phyloP scores from a whole-genome alignment of 2,888 invertebrate species.

The Hecatera dysodea region DNA sequence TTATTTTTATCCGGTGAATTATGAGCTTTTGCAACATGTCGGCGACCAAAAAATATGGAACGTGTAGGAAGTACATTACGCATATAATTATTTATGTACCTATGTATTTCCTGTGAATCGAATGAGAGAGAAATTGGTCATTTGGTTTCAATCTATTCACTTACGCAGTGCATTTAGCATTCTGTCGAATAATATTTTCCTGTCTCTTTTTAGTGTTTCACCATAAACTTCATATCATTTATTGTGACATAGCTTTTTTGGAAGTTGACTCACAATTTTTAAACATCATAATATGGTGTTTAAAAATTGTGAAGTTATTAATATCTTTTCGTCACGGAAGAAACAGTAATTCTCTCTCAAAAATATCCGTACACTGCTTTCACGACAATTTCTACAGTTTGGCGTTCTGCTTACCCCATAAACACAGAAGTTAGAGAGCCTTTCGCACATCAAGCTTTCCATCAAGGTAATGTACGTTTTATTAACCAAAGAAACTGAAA shows the following conservation, averaged over 20 bases:
- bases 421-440: neutral
- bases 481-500: slow-evolving; percentile 56
- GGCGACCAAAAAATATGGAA: slow-evolving; percentile 26
- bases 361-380: slow-evolving; percentile 29
- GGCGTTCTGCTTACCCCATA: slow-evolving; percentile 21
- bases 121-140: slow-evolving; percentile 40
- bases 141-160: slow-evolving; percentile 44
- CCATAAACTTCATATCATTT: slow-evolving; percentile 14
- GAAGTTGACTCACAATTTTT: slow-evolving; percentile 18
- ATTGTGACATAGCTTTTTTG: slow-evolving; percentile 17
- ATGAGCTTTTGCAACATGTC: slow-evolving; percentile 30
- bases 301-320: no score
- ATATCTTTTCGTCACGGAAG: slow-evolving; percentile 14
- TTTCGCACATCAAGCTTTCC: slow-evolving; percentile 29
- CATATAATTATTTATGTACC: no score
- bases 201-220: slow-evolving; percentile 21
- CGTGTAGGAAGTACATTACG: slow-evolving; percentile 44
- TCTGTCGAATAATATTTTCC: slow-evolving; percentile 8
- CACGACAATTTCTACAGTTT: slow-evolving; percentile 36
- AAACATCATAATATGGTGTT: no score
- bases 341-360: slow-evolving; percentile 7
- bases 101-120: slow-evolving; percentile 46
- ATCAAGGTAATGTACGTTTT: slow-evolving; percentile 30
- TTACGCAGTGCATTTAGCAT: slow-evolving; percentile 20
- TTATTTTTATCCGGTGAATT: slow-evolving; percentile 27